Evolutionary conservation across 1,140 invertebrate genomes (phyloP).

Genomic region (Zeugodacus cucurbitae): DNA sequence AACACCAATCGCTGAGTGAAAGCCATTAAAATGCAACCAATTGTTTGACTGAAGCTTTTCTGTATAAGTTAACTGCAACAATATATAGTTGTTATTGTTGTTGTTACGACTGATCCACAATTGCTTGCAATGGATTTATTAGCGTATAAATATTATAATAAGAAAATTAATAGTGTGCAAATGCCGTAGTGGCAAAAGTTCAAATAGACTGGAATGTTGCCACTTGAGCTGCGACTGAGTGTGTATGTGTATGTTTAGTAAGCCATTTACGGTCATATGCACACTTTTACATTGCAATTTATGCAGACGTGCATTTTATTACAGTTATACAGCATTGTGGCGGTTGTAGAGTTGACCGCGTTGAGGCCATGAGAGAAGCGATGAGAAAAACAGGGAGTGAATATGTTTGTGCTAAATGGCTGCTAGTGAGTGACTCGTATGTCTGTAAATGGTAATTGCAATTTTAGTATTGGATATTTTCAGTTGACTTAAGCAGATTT

Average conservation of each 20-base stretch:
- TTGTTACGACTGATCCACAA: neutral
- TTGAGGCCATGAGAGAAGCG: no score
- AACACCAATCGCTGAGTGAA: neutral
- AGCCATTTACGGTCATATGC: no score
- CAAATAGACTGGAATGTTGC: conserved; percentile 3
- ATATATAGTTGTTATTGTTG: no score
- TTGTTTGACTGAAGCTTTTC: no score
- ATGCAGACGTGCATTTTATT: neutral
- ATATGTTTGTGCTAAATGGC: no score
- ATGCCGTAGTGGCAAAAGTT: neutral
- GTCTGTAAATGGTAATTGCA: neutral
- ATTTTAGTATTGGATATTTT: neutral
- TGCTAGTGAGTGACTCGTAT: neutral
- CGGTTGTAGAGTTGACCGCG: no score
- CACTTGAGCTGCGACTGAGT: neutral
- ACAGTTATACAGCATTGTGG: neutral
- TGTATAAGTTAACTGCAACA: neutral
- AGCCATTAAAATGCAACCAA: neutral
- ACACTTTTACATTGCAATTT: neutral
- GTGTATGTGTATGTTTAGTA: no score
- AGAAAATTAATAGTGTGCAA: neutral
- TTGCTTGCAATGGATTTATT: neutral
- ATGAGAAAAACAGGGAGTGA: neutral
- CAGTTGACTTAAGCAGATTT: neutral
- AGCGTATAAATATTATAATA: neutral